Evolutionary conservation across 2,113 vertebrate species (phyloP).

Genomic region (Sinocyclocheilus grahami): DNA sequence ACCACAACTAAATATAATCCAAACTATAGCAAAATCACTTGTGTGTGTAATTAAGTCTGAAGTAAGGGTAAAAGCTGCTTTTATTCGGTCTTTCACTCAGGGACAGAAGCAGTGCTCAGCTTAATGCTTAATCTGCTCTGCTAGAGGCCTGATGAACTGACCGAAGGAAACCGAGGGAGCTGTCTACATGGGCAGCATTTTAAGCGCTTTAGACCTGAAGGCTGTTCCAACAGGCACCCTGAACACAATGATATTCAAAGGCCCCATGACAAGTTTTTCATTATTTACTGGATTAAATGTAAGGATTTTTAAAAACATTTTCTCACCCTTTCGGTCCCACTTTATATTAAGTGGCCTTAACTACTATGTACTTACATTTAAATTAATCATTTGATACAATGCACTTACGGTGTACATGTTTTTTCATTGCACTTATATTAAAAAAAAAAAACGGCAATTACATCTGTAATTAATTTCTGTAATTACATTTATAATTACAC

Average conservation of each 20-base stretch:
- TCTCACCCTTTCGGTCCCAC: too few relatives aligned
- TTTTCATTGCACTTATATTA: too few relatives aligned
- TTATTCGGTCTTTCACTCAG: slow-evolving; percentile 6
- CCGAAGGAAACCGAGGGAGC: not conserved
- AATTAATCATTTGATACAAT: too few relatives aligned
- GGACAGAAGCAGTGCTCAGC: slow-evolving; percentile 26
- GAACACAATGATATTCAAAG: not conserved
- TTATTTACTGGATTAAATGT: too few relatives aligned
- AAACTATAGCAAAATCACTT: not conserved
- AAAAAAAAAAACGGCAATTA: too few relatives aligned
- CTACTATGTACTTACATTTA: too few relatives aligned
- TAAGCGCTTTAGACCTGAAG: not conserved
- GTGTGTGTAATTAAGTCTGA: slow-evolving; percentile 27
- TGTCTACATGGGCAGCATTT: not conserved
- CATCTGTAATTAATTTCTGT: too few relatives aligned
- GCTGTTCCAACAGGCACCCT: not conserved
- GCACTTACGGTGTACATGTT: too few relatives aligned
- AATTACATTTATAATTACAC: too few relatives aligned
- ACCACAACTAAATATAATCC: not conserved
- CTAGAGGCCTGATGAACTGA: not conserved
- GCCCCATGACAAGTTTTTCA: too few relatives aligned
- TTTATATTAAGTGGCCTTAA: too few relatives aligned
- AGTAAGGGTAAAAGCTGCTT: slow-evolving; percentile 18
- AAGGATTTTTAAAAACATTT: too few relatives aligned
- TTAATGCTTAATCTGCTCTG: slow-evolving; percentile 42